Base-by-base conservation (phyloP, 2,888 invertebrate species). In the Eurois occulta region DNA sequence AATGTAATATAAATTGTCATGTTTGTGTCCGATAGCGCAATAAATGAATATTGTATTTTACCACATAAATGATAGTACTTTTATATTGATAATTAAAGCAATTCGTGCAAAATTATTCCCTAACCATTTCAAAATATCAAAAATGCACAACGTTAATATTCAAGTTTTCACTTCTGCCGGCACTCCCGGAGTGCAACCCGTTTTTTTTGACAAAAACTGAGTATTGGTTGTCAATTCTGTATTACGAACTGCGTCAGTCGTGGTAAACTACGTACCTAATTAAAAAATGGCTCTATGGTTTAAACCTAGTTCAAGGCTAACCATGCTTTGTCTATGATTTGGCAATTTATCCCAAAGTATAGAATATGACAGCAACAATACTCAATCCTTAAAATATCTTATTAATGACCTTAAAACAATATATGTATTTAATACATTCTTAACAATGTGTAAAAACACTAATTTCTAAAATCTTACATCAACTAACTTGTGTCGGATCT, bases 401-500 rank as follows among this genome's bases (percentile, higher is more conserved):
- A 68, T 58, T 0, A 80, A 80, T 75, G n/a, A 65, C 55, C 28
- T 38, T 10, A 28, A 62, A 77, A 77, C n/a, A 71, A 82, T 68
- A 65, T 48, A 82, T 68, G 58, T 48, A 65, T 69, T 69, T 60
- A 77, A 69, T 83, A 65, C 35, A 68, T 35, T 67, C 32, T 60
- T 65, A 82, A 48, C 46, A 46, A 69, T 48, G 6, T 5, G 43
- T 24, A 52, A 81, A 81, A 28, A 11, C n/a, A 35, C 32, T 77
- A 11, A 83, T 13, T 66, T 32, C 65, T 77, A 70, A 60, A 58
- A 83, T 21, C 83, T 58, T 83, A 48, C 41, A 55, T 64, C 41
- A 28, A 55, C 21, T 68, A 64, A 75, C 10, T 48, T 38, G 16
- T 66, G 18, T n/a, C n/a, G n/a, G n/a, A n/a, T n/a, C n/a, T n/a